These are phyloP conservation scores for Drosophila borealis DNA, from an alignment of 2,888 invertebrate species.

Conservation along the genomic window DNA sequence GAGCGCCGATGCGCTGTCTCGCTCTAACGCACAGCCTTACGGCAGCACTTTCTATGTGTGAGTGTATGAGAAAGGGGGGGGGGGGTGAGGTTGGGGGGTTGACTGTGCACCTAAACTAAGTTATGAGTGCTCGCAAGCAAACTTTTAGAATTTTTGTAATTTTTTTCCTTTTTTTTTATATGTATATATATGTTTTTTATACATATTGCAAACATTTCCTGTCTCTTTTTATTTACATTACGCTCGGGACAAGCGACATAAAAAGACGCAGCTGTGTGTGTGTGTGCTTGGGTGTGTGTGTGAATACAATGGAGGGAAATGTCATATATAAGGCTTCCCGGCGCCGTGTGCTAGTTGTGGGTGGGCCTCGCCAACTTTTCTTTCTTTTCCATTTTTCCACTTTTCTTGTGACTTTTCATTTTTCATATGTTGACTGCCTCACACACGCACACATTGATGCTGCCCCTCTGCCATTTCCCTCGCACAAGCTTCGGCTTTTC, in stretches of 20 bases:
- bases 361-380: constrained; percentile 38
- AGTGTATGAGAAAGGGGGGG: neutral
- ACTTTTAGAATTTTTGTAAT: constrained; percentile 56
- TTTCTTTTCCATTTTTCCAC: constrained; percentile 22
- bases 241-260: constrained; percentile 62
- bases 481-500: constrained; percentile 12
- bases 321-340: constrained; percentile 49
- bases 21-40: neutral
- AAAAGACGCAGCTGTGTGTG: constrained; percentile 46
- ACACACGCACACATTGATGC: constrained; percentile 21
- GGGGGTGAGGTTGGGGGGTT: neutral
- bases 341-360: constrained; percentile 28
- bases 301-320: constrained; percentile 53
- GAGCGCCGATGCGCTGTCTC: constrained; percentile 38
- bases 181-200: constrained; percentile 35
- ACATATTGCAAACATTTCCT: constrained; percentile 74
- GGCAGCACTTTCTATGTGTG: constrained; percentile 4
- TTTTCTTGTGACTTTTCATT: constrained; percentile 76
- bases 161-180: constrained; percentile 31
- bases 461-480: constrained; percentile 24
- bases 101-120: constrained; percentile 48
- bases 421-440: constrained; percentile 76
- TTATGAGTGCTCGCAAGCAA: constrained; percentile 38
- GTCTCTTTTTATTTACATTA: constrained; percentile 81
- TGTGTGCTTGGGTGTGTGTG: constrained; percentile 36